Evolutionary conservation across 2,888 invertebrate species (phyloP).

Genomic region (Drosophila mulleri): DNA sequence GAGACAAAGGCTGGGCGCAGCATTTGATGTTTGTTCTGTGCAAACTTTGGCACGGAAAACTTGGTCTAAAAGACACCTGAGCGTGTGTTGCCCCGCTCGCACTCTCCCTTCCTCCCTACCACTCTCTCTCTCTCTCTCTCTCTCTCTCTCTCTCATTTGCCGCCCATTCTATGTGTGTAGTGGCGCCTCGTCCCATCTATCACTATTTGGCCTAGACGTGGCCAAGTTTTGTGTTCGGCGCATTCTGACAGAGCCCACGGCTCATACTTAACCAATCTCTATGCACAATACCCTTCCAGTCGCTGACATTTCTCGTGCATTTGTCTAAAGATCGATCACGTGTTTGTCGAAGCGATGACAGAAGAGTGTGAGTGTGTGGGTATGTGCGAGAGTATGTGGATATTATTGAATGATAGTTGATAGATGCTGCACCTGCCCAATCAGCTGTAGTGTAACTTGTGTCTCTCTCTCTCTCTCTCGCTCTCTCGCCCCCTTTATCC

Average conservation of each 20-base stretch:
- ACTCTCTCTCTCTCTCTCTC: not conserved
- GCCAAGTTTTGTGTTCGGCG: constrained; percentile 23
- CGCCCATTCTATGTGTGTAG: not conserved
- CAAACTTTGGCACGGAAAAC: constrained; percentile 77
- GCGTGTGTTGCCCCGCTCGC: constrained; percentile 39
- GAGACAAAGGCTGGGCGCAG: constrained; percentile 50
- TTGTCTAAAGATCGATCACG: constrained; percentile 71
- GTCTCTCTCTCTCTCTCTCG: too few relatives aligned
- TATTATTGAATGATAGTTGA: constrained; percentile 20
- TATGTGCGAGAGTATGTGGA: not conserved
- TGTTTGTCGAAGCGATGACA: constrained; percentile 61
- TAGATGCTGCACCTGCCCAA: not conserved
- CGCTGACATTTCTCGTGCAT: constrained; percentile 27
- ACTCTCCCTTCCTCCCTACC: not conserved
- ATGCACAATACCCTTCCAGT: constrained; percentile 9
- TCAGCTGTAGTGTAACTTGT: not conserved
- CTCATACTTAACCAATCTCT: not conserved
- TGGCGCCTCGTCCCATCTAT: not conserved
- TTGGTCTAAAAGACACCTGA: constrained; percentile 74
- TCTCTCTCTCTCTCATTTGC: not conserved
- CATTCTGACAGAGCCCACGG: constrained; percentile 1
- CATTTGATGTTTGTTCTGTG: constrained; percentile 75
- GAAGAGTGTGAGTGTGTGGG: not conserved
- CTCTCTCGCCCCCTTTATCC: not conserved
- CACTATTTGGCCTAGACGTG: constrained; percentile 23